Evolutionary conservation across 1,140 invertebrate genomes (phyloP).

Genomic region (Diorhabda sublineata): DNA sequence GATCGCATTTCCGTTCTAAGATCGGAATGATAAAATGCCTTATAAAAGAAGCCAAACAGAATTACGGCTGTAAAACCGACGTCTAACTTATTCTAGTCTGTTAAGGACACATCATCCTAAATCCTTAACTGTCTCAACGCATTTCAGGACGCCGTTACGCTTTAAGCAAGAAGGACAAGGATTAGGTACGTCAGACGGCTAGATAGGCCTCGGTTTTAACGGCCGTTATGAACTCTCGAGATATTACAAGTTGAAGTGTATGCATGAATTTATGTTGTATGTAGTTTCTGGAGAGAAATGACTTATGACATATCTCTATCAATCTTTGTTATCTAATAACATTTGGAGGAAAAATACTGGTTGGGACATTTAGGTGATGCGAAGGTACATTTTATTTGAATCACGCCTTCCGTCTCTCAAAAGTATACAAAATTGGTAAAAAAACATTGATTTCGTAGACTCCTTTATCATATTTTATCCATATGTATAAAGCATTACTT

Average conservation of each 20-base stretch:
- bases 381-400: no score
- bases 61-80: constrained; percentile 31
- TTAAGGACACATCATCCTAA: constrained; percentile 36
- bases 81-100: constrained; percentile 37
- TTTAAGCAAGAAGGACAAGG: constrained; percentile 32
- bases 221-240: constrained; percentile 16
- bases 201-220: constrained; percentile 9
- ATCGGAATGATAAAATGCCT: constrained; percentile 2
- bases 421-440: no score
- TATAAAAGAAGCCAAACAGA: constrained; percentile 11
- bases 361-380: no score
- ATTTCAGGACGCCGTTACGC: constrained; percentile 36
- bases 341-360: no score
- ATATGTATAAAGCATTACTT: no score
- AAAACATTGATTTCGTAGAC: no score
- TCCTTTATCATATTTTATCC: no score
- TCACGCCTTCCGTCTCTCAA: no score
- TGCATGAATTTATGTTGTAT: not conserved
- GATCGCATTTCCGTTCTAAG: not conserved
- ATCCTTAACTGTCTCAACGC: constrained; percentile 35
- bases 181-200: constrained; percentile 32
- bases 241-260: not conserved
- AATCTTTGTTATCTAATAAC: no score
- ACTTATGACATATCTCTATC: not conserved
- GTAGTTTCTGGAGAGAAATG: not conserved